These are phyloP conservation scores for Mimas tiliae DNA, from an alignment of 2,888 invertebrate genomes.

Conservation along the genomic window DNA sequence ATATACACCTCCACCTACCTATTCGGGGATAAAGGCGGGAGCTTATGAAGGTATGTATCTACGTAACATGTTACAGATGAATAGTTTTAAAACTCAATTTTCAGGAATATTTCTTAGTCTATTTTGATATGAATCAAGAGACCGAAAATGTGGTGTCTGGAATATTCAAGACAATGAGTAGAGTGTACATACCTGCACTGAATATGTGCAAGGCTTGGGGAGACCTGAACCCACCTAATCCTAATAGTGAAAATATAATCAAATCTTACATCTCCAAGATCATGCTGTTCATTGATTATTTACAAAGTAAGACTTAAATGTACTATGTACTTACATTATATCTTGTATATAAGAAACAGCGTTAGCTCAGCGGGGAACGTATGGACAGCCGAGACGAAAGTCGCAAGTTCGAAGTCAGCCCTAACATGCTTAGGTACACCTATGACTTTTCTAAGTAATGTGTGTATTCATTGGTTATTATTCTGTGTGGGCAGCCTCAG, in stretches of 20 bases:
- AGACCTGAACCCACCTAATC: slow-evolving; percentile 76
- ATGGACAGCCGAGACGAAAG: no score
- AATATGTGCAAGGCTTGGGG: slow-evolving; percentile 71
- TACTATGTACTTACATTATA: neutral
- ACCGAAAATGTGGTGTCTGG: slow-evolving; percentile 76
- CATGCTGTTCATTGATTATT: slow-evolving; percentile 73
- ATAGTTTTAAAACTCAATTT: slow-evolving; percentile 32
- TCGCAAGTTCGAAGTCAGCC: no score
- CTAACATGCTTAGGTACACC: no score
- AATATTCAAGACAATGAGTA: slow-evolving; percentile 62
- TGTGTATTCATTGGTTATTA: no score
- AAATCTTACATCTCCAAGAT: slow-evolving; percentile 71
- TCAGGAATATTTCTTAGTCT: slow-evolving; percentile 69
- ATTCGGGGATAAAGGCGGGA: no score
- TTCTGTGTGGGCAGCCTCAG: no score
- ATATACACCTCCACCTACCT: neutral
- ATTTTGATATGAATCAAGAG: slow-evolving; percentile 67
- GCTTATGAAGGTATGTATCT: no score
- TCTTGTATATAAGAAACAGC: no score
- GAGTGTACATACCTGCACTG: slow-evolving; percentile 66
- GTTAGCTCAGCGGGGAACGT: no score
- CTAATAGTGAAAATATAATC: slow-evolving; percentile 67
- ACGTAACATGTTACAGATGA: no score
- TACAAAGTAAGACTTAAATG: slow-evolving; percentile 64
- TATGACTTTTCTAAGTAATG: no score